These are phyloP conservation scores for Axis porcinus DNA, from an alignment of 2,113 vertebrate genomes.

Conservation along the genomic window DNA sequence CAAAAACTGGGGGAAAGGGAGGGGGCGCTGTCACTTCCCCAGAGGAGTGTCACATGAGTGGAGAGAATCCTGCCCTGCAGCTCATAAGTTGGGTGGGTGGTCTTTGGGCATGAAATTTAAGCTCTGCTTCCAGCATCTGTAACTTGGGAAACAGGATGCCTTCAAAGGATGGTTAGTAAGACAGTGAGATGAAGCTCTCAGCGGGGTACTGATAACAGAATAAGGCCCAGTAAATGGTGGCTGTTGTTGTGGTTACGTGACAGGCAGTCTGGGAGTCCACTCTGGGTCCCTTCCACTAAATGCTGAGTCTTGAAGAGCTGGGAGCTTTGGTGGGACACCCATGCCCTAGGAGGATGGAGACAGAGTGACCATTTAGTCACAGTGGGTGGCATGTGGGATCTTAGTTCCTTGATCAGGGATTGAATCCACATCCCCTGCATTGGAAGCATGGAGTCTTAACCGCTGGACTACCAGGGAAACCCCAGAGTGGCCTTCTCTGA, in stretches of 20 bases:
- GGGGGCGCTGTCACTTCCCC: not conserved
- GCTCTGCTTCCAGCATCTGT: not conserved
- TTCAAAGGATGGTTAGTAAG: not conserved
- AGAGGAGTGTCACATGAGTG: not conserved
- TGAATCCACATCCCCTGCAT: not conserved
- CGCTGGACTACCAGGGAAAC: not conserved
- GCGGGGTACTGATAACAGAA: not conserved
- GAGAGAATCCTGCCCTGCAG: not conserved
- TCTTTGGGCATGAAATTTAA: not conserved
- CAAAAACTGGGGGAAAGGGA: not conserved
- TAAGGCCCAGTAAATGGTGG: not conserved
- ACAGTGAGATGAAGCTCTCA: not conserved
- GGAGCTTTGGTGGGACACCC: not conserved
- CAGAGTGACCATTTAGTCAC: not conserved
- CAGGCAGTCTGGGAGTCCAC: not conserved
- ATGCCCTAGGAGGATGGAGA: fast-evolving
- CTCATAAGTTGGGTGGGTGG: not conserved
- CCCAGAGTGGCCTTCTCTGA: not conserved
- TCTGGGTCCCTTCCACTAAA: not conserved
- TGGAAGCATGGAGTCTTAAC: not conserved
- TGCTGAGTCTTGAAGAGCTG: not conserved
- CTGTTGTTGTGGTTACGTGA: not conserved
- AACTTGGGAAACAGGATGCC: not conserved
- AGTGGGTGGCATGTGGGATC: not conserved
- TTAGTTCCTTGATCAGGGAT: not conserved